phyloP scores from a whole-genome alignment of 2,113 vertebrate genomes.

The Pleuronectes platessa region DNA sequence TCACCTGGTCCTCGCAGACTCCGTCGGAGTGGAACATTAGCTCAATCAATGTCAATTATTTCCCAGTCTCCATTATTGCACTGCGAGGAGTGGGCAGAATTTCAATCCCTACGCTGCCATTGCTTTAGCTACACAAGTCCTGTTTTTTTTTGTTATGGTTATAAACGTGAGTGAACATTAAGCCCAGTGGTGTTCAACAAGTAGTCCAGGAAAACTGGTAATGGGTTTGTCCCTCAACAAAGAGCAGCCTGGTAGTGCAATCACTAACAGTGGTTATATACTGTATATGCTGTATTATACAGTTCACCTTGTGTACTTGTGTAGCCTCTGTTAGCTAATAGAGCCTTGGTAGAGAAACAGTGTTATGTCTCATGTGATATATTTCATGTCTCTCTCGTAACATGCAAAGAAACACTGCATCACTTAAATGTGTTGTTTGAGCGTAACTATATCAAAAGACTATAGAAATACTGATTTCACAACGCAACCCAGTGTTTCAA shows the following conservation, averaged over 20 bases:
- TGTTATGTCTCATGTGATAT: background rate
- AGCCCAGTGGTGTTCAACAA: conserved; percentile 57
- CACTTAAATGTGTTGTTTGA: no score
- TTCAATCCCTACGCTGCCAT: conserved; percentile 65
- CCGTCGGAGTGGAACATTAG: conserved; percentile 74
- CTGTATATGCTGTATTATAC: background rate
- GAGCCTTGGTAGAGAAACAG: background rate
- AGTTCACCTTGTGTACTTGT: conserved; percentile 15
- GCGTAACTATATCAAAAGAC: no score
- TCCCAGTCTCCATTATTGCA: conserved; percentile 74
- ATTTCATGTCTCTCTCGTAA: conserved; percentile 40
- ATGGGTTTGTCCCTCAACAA: conserved; percentile 48
- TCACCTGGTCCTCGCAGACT: conserved; percentile 68
- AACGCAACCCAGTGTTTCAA: no score
- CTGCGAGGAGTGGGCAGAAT: conserved; percentile 70
- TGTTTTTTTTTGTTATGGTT: conserved; percentile 72
- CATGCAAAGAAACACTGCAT: background rate
- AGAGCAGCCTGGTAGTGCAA: conserved; percentile 29
- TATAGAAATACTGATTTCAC: no score
- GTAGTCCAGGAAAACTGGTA: conserved; percentile 51
- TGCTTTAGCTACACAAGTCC: conserved; percentile 63
- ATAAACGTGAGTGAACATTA: conserved; percentile 73
- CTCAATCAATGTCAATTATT: conserved; percentile 84
- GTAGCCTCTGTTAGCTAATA: conserved; percentile 23
- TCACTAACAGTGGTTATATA: conserved; percentile 2